These are phyloP conservation scores for Rhynchotus rufescens DNA, from an alignment of 2,797 vertebrate species.

Conservation along the genomic window DNA sequence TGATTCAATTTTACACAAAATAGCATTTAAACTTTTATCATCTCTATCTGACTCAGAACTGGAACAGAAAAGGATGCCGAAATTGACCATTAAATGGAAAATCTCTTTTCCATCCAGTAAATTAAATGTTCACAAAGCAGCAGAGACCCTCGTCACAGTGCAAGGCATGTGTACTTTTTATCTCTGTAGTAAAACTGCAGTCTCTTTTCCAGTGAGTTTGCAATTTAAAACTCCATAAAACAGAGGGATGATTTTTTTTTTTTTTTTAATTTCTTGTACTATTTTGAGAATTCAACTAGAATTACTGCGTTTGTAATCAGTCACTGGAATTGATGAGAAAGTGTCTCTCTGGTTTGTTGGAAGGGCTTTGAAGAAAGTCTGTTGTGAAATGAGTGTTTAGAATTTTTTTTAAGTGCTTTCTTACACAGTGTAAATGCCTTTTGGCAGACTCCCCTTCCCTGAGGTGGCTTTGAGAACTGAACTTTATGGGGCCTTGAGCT, in stretches of 20 bases:
- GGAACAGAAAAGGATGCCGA: background rate
- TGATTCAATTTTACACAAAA: background rate
- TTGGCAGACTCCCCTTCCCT: background rate
- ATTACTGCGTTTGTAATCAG: background rate
- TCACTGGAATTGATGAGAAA: background rate
- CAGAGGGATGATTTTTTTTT: background rate
- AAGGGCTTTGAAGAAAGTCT: accelerated
- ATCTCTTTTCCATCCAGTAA: background rate
- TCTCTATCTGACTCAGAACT: background rate
- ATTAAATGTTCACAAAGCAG: background rate
- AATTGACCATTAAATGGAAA: background rate
- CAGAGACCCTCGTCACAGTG: background rate
- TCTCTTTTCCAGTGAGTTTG: background rate
- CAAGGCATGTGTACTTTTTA: background rate
- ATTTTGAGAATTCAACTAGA: background rate
- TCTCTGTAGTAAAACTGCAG: background rate
- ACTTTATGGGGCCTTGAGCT: background rate
- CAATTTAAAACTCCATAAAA: background rate
- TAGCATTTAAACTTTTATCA: background rate
- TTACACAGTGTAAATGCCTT: background rate
- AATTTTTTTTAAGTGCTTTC: background rate
- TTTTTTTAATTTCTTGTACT: background rate
- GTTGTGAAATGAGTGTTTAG: background rate
- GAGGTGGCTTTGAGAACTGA: background rate
- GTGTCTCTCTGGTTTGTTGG: background rate